A percentile compares a stretch with the other conserved stretches of the same genome.
These are phyloP conservation scores for Nymphalis io DNA, from an alignment of 1,140 invertebrate species.

Conservation along the genomic window DNA sequence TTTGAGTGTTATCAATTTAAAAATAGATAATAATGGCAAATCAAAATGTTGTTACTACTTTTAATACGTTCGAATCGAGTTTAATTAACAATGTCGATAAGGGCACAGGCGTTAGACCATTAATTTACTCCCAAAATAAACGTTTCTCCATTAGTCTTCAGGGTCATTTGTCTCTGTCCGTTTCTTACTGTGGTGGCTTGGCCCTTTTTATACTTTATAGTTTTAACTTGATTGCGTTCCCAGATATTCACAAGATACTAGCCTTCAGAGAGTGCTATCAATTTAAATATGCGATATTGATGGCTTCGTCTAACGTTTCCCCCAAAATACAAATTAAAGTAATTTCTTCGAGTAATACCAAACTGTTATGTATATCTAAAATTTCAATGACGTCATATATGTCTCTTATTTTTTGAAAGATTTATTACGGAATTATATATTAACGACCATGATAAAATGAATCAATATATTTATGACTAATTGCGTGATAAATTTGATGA, in stretches of 20 bases:
- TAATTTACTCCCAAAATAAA: conserved; percentile 62
- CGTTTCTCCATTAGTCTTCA: conserved; percentile 54
- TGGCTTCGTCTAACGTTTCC: background rate
- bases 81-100: conserved; percentile 49
- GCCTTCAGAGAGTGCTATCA: background rate
- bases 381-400: no score
- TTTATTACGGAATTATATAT: no score
- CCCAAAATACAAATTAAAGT: no score
- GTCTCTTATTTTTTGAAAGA: no score
- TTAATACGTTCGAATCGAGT: conserved; percentile 30
- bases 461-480: no score
- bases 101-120: conserved; percentile 43
- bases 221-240: conserved; percentile 31
- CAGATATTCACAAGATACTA: background rate
- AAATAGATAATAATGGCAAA: background rate
- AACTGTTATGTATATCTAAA: no score
- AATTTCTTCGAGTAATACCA: background rate
- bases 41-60: background rate
- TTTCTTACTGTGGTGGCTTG: conserved; percentile 17
- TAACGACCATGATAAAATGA: no score
- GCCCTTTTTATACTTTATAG: conserved; percentile 27
- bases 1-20: no score
- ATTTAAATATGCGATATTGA: background rate
- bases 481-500: no score
- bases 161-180: conserved; percentile 54